Base-by-base conservation (phyloP, 2,888 invertebrate genomes). In the Plutella xylostella region DNA sequence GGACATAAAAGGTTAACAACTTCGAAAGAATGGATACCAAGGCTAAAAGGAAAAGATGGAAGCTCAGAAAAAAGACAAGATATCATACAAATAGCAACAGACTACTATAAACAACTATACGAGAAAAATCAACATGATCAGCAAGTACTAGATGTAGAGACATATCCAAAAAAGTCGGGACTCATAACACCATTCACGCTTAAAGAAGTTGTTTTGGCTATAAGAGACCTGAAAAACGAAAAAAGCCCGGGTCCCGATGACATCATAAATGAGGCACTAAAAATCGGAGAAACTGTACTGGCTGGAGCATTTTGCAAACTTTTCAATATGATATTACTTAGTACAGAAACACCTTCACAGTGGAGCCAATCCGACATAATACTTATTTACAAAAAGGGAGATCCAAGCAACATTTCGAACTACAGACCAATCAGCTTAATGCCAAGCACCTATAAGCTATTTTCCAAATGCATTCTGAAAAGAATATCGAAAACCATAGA, bases 401-500 rank as follows among this genome's bases (percentile, higher is more conserved):
- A 39, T 14, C 22, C 22, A n/a, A 7, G 14, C 2, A n/a, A 22
- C 21, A 21, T 39, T 12, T 39, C 38, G 4, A 39, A 39, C 21
- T 39, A 39, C n/a, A 39, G 38, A 39, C 38, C 38, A n/a, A 39
- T 39, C 2, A 39, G 38, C n/a, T 15, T 39, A 2, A 39, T 39
- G 38, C 7, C 35, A 35, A 17, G 9, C 5, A 18, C 7, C 18
- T 18, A 35, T 12, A 35, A 35, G 11, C 18, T 18, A 11, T 35
- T 35, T 18, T 35, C 35, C 6, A 11, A 17, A 17, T 35, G 18
- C 35, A 9, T 28, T n/a, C 9, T n/a, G 6, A 28, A 6, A 28
- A 28, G 11, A 4, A 9, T 28, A 9, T 9, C 9, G 9, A 28
- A 28, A 3, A 28, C 28, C 3, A 28, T 28, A 28, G 28, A 28